Base-by-base conservation (phyloP, 2,113 vertebrate genomes). In the Cochlearius cochlearius region DNA sequence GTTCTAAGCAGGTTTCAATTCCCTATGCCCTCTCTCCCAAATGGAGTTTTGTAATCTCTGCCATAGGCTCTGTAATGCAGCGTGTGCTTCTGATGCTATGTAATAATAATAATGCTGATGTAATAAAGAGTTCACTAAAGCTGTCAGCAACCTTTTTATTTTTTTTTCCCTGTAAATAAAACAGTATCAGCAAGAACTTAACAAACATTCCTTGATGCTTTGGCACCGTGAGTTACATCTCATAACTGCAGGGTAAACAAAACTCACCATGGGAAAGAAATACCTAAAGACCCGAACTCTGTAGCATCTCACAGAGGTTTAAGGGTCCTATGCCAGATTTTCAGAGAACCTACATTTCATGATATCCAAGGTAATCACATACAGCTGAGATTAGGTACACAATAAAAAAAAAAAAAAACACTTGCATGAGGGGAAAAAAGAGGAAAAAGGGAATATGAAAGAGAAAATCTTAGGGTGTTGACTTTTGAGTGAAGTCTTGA, bases 81-180 rank as follows among this genome's bases (percentile, higher is more conserved):
- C 2, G 1, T 36, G 6, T 2, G 1, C 13, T 68, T 83, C 75
- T n/a, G n/a, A n/a, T n/a, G n/a, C n/a, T n/a, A n/a, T n/a, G n/a
- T n/a, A n/a, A n/a, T n/a, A n/a, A n/a, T n/a, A n/a, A n/a, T n/a
- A n/a, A n/a, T n/a, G n/a, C 43, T 63, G 22, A n/a, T 55, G 17
- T 26, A 67, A 47, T 38, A 16, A 53, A 18, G 27, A 63, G 29
- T 27, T 19, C n/a, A 45, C 38, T 45, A 55, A 76, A 20, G 27
- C n/a, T 56, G 39, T 22, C 20, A 79, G 41, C 27, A 85, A 22
- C 6, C 1, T 4, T 29, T 39, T 26, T 32, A 19, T 59, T 36
- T 67, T 49, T 15, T 50, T 45, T 45, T 18, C 16, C 29, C 26
- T 63, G 15, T 32, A 32, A 15, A 20, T 50, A 53, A 45, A 9